Conservation (phyloP, 2,113 vertebrate genomes). For the mouse (Mus musculus) region GRCm39 chr2:28422501-28423000, state of each 20-base stretch:
- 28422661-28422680: background rate
- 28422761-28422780: background rate
- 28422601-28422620: background rate
- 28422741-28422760: background rate
- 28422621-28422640: background rate
- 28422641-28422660: background rate
- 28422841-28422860: background rate
- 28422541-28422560: background rate
- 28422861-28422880: background rate
- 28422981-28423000: background rate
- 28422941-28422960: background rate
- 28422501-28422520: background rate
- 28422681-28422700: background rate
- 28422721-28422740: background rate
- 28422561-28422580: background rate
- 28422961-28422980: background rate
- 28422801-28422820: background rate
- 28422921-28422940: background rate
- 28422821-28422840: background rate
- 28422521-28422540: background rate
- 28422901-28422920: background rate
- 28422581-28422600: background rate
- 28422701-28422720: background rate
- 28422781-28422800: background rate
- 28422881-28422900: background rate